Conservation (phyloP, 2,113 vertebrate species). For the Procavia capensis region DNA sequence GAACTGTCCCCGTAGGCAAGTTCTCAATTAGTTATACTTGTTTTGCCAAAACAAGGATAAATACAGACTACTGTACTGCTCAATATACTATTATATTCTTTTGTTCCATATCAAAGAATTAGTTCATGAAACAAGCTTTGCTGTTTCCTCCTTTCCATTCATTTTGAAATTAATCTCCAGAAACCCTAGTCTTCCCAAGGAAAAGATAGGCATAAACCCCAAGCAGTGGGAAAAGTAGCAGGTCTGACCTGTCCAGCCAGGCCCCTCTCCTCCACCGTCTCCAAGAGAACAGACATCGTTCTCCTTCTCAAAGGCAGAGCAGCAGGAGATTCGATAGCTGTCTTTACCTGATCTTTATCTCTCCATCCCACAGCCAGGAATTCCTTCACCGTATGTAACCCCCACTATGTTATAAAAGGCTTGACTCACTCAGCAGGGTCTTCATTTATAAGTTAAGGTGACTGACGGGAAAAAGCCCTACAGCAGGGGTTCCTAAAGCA, state of each 20-base stretch:
- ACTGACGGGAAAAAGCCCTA: background rate
- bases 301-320: background rate
- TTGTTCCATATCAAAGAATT: constrained; percentile 13
- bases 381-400: background rate
- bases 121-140: background rate
- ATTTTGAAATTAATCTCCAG: background rate
- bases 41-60: background rate
- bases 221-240: background rate
- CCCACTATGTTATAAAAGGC: background rate
- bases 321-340: background rate
- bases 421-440: background rate
- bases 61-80: background rate
- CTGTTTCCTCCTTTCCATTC: background rate
- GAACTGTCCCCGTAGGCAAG: background rate
- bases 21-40: background rate
- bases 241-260: background rate
- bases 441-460: constrained; percentile 17
- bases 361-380: background rate
- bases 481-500: background rate
- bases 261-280: background rate
- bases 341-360: background rate
- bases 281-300: background rate
- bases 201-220: background rate
- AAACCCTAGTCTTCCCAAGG: background rate
- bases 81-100: background rate